Evolutionary conservation across 2,113 vertebrate genomes (phyloP).

Genomic region (Erinaceus europaeus): DNA sequence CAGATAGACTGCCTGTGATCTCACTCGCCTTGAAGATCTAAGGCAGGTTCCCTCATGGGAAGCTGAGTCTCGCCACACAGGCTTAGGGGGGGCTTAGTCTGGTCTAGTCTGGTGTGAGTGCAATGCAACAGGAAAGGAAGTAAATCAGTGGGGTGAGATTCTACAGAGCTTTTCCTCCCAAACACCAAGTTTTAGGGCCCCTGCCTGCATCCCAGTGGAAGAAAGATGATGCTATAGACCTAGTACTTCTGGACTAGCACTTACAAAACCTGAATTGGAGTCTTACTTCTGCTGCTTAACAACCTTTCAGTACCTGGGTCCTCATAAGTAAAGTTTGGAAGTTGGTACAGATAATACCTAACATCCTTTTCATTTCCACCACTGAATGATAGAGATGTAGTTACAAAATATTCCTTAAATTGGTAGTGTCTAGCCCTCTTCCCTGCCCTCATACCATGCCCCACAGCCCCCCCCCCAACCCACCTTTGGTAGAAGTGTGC

Average conservation of each 20-base stretch:
- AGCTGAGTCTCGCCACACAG: not conserved
- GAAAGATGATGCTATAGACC: not conserved
- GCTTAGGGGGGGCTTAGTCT: not conserved
- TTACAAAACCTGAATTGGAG: not conserved
- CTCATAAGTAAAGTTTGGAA: not conserved
- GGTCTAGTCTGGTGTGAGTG: not conserved
- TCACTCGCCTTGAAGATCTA: constrained; percentile 29
- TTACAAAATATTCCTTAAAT: not conserved
- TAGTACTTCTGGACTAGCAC: not conserved
- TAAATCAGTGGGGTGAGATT: not conserved
- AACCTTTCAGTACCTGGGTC: not conserved
- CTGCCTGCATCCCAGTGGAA: not conserved
- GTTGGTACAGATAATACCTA: not conserved
- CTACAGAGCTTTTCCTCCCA: not conserved
- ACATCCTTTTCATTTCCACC: not conserved
- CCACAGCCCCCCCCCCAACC: no score
- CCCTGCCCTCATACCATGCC: no score
- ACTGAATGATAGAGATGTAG: not conserved
- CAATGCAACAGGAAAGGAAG: not conserved
- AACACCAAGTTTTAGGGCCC: not conserved
- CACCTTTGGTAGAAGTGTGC: not conserved
- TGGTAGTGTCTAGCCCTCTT: not conserved
- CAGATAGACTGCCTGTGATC: constrained; percentile 14
- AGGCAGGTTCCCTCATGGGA: constrained; percentile 32
- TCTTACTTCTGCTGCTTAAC: not conserved